A percentile compares a stretch with the other conserved stretches of the same genome.
Evolutionary conservation across 64 coral and sea anemone species (phyloP).

Genomic region (Trachythela sp.): DNA sequence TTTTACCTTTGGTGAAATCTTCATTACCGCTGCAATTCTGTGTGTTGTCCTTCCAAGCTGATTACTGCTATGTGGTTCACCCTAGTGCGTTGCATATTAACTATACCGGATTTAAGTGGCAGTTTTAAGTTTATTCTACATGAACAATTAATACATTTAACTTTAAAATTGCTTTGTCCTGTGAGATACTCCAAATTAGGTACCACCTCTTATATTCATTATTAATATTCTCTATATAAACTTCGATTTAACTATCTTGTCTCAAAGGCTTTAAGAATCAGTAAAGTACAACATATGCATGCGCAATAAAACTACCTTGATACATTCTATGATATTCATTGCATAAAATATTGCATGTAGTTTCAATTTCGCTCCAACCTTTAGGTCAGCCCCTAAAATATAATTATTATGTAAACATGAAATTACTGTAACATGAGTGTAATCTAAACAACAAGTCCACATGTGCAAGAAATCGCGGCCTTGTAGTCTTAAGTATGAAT

Average conservation of each 20-base stretch:
- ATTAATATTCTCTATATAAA: not conserved
- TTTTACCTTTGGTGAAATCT: not conserved
- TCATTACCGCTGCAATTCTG: not conserved
- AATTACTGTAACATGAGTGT: too few species aligned
- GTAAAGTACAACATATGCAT: not conserved
- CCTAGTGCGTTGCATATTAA: not conserved
- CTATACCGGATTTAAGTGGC: not conserved
- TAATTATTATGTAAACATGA: too few species aligned
- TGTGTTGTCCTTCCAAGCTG: not conserved
- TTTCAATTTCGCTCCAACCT: too few species aligned
- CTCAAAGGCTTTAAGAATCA: not conserved
- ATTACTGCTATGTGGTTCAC: not conserved
- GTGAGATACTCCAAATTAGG: not conserved
- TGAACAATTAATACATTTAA: conserved; percentile 14
- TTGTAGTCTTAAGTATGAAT: too few species aligned
- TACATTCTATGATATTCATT: too few species aligned
- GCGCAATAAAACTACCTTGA: not conserved
- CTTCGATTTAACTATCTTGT: not conserved
- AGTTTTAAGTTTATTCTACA: not conserved
- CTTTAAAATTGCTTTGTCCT: not conserved
- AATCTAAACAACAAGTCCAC: too few species aligned
- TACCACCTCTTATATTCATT: not conserved
- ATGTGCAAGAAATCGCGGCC: too few species aligned
- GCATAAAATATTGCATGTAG: too few species aligned
- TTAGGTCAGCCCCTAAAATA: too few species aligned